Evolutionary conservation across 2,797 vertebrate genomes (phyloP).

Genomic region (Danio aesculapii): DNA sequence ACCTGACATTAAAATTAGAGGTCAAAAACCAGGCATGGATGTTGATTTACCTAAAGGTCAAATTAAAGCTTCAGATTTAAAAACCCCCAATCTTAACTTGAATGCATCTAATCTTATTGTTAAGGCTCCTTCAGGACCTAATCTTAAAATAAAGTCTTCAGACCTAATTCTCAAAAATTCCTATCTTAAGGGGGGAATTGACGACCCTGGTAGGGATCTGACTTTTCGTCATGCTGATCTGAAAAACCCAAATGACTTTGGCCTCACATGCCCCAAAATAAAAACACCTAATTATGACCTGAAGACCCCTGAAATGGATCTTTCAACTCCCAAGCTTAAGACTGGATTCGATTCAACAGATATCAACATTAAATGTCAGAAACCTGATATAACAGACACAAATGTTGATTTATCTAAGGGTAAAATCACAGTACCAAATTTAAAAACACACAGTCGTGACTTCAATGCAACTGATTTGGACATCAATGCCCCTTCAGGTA

Average conservation of each 20-base stretch:
- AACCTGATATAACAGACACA: constrained; percentile 38
- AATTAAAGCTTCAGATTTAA: constrained; percentile 48
- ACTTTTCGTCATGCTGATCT: constrained; percentile 15
- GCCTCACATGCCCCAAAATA: constrained; percentile 52
- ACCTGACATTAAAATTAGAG: neutral
- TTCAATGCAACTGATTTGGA: constrained; percentile 27
- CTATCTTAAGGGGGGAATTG: constrained; percentile 49
- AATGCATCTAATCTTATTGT: constrained; percentile 1
- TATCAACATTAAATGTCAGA: constrained; percentile 31
- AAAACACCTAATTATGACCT: constrained; percentile 26
- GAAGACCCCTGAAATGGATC: constrained; percentile 53
- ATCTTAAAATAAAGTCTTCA: constrained; percentile 3
- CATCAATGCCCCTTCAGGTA: constrained; percentile 33
- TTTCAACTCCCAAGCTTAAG: constrained; percentile 58
- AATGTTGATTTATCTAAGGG: constrained; percentile 29
- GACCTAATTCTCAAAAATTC: constrained; percentile 54
- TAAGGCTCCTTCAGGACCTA: neutral
- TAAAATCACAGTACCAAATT: constrained; percentile 44
- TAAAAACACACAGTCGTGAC: constrained; percentile 39
- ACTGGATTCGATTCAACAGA: constrained; percentile 51
- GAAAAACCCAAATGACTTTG: constrained; percentile 31
- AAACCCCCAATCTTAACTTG: constrained; percentile 3
- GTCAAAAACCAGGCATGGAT: neutral
- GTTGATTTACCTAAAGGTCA: neutral
- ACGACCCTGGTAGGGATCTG: constrained; percentile 59